A percentile compares a stretch with the other conserved stretches of the same genome.
Evolutionary conservation across 2,888 invertebrate genomes (phyloP).

Genomic region (Mesochorus sp.): DNA sequence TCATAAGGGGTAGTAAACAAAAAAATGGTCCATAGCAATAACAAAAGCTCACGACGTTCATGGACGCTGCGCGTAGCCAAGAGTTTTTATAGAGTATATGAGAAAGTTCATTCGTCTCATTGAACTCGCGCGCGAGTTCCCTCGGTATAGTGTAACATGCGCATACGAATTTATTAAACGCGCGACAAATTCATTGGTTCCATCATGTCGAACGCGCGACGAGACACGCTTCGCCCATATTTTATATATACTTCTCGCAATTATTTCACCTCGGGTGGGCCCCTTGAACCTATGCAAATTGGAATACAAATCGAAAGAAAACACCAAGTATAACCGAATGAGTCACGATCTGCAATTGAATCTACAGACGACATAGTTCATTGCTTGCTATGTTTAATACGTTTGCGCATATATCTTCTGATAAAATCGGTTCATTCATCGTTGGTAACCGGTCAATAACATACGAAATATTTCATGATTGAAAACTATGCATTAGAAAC

Average conservation of each 20-base stretch:
- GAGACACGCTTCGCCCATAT: constrained; percentile 2
- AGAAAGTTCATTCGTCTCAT: constrained; percentile 12
- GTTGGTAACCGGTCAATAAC: constrained; percentile 32
- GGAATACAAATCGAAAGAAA: constrained; percentile 52
- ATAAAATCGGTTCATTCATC: constrained; percentile 54
- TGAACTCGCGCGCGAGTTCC: too few relatives aligned
- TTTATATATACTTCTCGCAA: constrained; percentile 40
- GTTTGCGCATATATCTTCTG: constrained; percentile 19
- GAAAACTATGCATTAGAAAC: not conserved
- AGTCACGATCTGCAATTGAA: constrained; percentile 44
- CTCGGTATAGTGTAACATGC: too few relatives aligned
- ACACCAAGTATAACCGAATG: constrained; percentile 33
- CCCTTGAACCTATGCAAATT: constrained; percentile 55
- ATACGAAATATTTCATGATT: not conserved
- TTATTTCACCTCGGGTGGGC: constrained; percentile 51
- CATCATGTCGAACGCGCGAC: not conserved
- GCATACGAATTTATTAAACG: constrained; percentile 1
- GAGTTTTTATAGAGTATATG: constrained; percentile 13
- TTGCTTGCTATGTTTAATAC: constrained; percentile 18
- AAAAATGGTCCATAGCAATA: constrained; percentile 1
- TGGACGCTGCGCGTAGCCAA: not conserved
- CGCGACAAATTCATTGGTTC: constrained; percentile 29
- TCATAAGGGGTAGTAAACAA: not conserved
- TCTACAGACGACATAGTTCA: constrained; percentile 17
- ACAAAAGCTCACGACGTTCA: not conserved